Evolutionary conservation across 2,113 vertebrate species (phyloP).

Genomic region (Stegostoma tigrinum): DNA sequence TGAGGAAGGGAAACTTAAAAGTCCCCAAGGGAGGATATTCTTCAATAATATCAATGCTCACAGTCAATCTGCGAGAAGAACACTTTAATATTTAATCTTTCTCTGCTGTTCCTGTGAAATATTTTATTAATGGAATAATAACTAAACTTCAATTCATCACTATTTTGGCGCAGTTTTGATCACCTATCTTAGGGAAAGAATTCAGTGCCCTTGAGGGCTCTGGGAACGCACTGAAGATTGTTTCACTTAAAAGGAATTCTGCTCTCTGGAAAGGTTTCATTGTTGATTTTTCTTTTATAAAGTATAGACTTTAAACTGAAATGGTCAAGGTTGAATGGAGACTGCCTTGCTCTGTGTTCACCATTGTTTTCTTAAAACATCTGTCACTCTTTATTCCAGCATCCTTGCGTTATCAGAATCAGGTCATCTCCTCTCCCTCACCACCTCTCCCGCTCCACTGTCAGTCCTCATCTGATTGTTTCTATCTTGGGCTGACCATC

Average conservation of each 20-base stretch:
- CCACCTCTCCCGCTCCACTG: too few relatives aligned
- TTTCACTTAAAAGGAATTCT: not conserved
- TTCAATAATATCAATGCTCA: not conserved
- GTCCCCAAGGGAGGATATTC: not conserved
- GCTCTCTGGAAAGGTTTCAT: not conserved
- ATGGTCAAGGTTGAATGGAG: too few relatives aligned
- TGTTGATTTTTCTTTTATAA: too few relatives aligned
- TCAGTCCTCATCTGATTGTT: too few relatives aligned
- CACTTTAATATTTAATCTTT: constrained; percentile 1
- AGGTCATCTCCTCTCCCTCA: too few relatives aligned
- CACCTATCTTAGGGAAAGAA: not conserved
- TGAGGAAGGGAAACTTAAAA: too few relatives aligned
- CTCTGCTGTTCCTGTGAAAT: not conserved
- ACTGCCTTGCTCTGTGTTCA: too few relatives aligned
- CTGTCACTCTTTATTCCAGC: too few relatives aligned
- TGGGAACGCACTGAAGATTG: not conserved
- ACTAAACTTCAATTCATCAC: not conserved
- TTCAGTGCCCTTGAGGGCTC: not conserved
- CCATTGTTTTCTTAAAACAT: too few relatives aligned
- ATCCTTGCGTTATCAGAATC: too few relatives aligned
- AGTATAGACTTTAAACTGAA: too few relatives aligned
- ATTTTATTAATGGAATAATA: constrained; percentile 5
- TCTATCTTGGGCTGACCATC: too few relatives aligned
- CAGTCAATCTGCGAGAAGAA: not conserved
- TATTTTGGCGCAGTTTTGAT: not conserved